Base-by-base conservation (phyloP, 2,888 invertebrate genomes). In the Netelia melanura region DNA sequence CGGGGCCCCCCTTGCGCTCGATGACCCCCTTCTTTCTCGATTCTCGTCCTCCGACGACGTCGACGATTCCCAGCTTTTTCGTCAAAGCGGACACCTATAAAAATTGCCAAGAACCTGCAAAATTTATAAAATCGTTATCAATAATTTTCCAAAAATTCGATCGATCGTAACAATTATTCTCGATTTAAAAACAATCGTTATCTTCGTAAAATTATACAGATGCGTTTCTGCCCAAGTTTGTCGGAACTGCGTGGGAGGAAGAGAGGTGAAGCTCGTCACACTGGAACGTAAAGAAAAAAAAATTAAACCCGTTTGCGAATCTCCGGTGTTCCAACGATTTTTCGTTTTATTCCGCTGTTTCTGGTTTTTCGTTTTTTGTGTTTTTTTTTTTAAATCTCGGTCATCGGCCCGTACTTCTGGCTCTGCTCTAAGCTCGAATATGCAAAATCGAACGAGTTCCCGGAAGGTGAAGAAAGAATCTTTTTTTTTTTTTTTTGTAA, bases 21-120 rank as follows among this genome's bases (percentile, higher is more conserved):
- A 79, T 87, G 87, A 87, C 88, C 87, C 87, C 85, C 87, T 88
- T 86, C 85, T 85, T 86, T 74, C 30, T 30, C 77, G 83, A 62
- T 62, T 79, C 70, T 75, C 58, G 38, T 61, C 58, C 74, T 61
- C 86, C 72, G 77, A 54, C 76, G 65, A 54, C 61, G 48, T 2
- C 61, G 48, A 14, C 48, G 48, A 48, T 14, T 48, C 48, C 14
- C 48, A 48, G 48, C 2, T 48, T 48, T 48, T 8, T 10, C 14
- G 11, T 0, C 48, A 14, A 48, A 48, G 48, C 48, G 30, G 3
- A 30, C 30, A 5, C 30, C 30, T 25, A 1, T 30, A 48, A 10
- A 48, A 48, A 3, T 14, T 14, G 11, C 48, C 3, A 10, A 11
- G 11, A 14, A 48, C 48, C 14, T 48, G 48, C 14, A 11, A 48